Percentiles rank a stretch among this genome's conserved stretches.
Evolutionary conservation across 2,113 vertebrate species (phyloP).

Genomic region (Chaenocephalus aceratus): DNA sequence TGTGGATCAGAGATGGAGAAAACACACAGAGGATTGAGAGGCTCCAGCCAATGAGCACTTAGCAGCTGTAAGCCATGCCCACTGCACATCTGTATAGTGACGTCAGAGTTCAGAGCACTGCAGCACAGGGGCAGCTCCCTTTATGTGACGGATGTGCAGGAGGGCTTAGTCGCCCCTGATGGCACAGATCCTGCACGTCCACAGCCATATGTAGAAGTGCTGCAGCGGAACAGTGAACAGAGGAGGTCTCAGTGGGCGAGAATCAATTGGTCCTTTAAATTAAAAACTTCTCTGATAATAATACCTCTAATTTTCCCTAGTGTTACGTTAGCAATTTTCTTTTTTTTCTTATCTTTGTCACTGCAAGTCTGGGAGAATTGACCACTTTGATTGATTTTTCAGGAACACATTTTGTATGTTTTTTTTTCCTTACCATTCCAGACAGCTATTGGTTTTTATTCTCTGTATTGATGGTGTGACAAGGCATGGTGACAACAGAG

Average conservation of each 20-base stretch:
- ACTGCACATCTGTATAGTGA: conserved; percentile 71
- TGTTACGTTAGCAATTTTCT: too few relatives aligned
- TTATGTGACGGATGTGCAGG: conserved; percentile 43
- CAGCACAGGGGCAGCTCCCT: conserved; percentile 30
- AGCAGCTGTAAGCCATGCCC: conserved; percentile 56
- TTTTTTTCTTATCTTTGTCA: not conserved
- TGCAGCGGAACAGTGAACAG: not conserved
- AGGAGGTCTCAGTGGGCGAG: not conserved
- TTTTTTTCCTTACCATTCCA: not conserved
- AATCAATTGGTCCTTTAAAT: not conserved
- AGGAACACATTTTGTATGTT: not conserved
- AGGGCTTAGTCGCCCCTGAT: conserved; percentile 24
- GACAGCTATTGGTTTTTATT: not conserved
- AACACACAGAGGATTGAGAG: conserved; percentile 48
- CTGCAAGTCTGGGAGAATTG: not conserved
- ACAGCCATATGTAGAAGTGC: not conserved
- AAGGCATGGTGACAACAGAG: too few relatives aligned
- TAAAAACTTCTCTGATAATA: not conserved
- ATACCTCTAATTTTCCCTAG: not conserved
- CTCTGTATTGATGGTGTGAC: not conserved
- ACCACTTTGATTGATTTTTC: not conserved
- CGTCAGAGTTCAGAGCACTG: conserved; percentile 53
- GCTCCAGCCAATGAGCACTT: conserved; percentile 60
- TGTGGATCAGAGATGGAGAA: conserved; percentile 7
- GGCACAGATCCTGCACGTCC: conserved; percentile 29